phyloP scores from a whole-genome alignment of 1,140 invertebrate genomes.

The Aphelenchoides fujianensis region DNA sequence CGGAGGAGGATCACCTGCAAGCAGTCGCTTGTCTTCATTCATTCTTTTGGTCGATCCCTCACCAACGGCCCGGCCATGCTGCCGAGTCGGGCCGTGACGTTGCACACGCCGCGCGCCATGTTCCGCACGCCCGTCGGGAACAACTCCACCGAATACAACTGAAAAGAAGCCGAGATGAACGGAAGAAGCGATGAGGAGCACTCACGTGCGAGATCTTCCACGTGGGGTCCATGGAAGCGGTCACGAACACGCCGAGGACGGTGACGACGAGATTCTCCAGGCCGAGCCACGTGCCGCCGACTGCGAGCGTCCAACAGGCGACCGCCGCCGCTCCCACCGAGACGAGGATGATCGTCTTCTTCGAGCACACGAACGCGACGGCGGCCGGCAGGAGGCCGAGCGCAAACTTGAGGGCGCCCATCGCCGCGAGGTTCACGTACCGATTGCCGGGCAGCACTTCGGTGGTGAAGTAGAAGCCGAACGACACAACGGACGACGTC shows the following conservation, averaged over 20 bases:
- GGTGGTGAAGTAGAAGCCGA: conserved; percentile 58
- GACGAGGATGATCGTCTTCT: background rate
- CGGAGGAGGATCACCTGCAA: conserved; percentile 2
- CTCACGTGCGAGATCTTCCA: conserved; percentile 52
- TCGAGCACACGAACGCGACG: conserved; percentile 27
- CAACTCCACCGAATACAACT: conserved; percentile 47
- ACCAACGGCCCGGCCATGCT: conserved; percentile 38
- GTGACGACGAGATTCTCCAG: conserved; percentile 33
- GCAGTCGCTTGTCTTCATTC: background rate
- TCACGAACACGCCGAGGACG: conserved; percentile 35
- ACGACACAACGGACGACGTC: conserved; percentile 55
- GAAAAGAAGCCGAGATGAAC: too few relatives aligned
- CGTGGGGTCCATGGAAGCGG: conserved; percentile 47
- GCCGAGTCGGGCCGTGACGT: conserved; percentile 37
- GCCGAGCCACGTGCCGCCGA: background rate
- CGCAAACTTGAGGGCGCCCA: conserved; percentile 46
- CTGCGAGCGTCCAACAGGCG: conserved; percentile 33
- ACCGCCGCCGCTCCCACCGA: conserved; percentile 33
- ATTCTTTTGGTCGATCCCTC: background rate
- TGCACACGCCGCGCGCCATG: conserved; percentile 45
- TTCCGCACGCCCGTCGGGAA: conserved; percentile 48
- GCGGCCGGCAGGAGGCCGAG: conserved; percentile 43
- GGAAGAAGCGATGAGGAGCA: too few relatives aligned
- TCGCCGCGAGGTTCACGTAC: conserved; percentile 48
- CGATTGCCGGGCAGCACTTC: conserved; percentile 55